phyloP scores from a whole-genome alignment of 2,888 invertebrate genomes.

The Lasioglossum figueresi region DNA sequence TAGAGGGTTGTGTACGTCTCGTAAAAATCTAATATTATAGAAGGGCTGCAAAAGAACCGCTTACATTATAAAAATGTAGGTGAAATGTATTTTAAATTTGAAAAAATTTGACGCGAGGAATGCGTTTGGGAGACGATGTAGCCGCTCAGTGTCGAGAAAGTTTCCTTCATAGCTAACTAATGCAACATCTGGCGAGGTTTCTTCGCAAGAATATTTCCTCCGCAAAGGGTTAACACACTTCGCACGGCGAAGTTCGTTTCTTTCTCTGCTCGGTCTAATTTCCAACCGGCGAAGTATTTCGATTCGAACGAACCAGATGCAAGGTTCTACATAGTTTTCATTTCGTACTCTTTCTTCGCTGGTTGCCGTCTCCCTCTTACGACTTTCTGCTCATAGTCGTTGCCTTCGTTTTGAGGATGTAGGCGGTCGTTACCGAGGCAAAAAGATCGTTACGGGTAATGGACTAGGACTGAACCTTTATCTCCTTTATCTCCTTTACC shows the following conservation, averaged over 20 bases:
- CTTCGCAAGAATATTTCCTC: background rate
- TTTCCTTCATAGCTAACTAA: background rate
- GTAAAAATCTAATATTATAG: background rate
- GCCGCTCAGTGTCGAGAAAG: background rate
- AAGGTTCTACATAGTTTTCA: conserved; percentile 36
- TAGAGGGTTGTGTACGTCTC: background rate
- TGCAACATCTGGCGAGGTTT: background rate
- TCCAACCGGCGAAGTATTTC: conserved; percentile 18
- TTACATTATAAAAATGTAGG: background rate
- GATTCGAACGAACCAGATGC: conserved; percentile 26
- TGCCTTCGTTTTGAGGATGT: conserved; percentile 50
- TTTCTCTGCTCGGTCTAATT: conserved; percentile 28
- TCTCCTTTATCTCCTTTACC: conserved; percentile 59
- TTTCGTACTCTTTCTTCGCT: background rate
- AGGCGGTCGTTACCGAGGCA: conserved; percentile 52
- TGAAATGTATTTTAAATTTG: background rate
- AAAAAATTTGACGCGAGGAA: background rate
- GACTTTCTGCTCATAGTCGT: conserved; percentile 9
- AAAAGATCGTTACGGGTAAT: conserved; percentile 72
- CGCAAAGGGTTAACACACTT: background rate
- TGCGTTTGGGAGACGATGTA: background rate
- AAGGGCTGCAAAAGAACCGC: background rate
- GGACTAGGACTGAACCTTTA: conserved; percentile 62
- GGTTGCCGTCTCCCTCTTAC: background rate
- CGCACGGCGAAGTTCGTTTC: background rate